phyloP scores from a whole-genome alignment of 2,113 vertebrate genomes.

The Seriola rivoliana region DNA sequence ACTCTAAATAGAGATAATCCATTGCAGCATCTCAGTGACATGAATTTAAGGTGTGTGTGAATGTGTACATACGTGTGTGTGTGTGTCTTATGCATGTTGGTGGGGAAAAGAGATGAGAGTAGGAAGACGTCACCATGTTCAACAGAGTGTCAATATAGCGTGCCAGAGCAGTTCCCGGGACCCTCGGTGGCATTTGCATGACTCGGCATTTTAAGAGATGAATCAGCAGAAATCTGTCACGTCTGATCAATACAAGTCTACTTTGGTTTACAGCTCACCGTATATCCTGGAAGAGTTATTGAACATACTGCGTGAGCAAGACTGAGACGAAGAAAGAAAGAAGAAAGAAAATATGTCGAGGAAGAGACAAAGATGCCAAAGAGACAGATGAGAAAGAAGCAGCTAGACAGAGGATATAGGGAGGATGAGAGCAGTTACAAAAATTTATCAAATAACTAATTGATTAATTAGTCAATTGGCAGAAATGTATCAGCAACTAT shows the following conservation, averaged over 20 bases:
- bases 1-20: conserved; percentile 37
- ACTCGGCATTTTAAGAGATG: conserved; percentile 52
- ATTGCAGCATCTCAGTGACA: conserved; percentile 23
- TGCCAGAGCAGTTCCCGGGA: conserved; percentile 16
- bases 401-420: background rate
- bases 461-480: too few relatives aligned
- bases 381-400: too few relatives aligned
- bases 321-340: background rate
- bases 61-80: background rate
- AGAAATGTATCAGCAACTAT: background rate
- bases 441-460: background rate
- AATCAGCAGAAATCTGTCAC: conserved; percentile 47
- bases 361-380: background rate
- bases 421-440: background rate
- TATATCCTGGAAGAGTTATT: conserved; percentile 4
- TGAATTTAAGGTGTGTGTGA: conserved; percentile 19
- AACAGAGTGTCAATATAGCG: conserved; percentile 25
- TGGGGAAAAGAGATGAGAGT: conserved; percentile 1
- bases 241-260: conserved; percentile 31
- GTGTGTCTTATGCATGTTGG: background rate
- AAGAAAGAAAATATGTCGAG: background rate
- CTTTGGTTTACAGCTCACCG: conserved; percentile 14
- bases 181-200: conserved; percentile 30
- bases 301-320: background rate
- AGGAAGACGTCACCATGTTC: background rate